phyloP scores from a whole-genome alignment of 1,140 invertebrate genomes.

The Trichonephila clavata region DNA sequence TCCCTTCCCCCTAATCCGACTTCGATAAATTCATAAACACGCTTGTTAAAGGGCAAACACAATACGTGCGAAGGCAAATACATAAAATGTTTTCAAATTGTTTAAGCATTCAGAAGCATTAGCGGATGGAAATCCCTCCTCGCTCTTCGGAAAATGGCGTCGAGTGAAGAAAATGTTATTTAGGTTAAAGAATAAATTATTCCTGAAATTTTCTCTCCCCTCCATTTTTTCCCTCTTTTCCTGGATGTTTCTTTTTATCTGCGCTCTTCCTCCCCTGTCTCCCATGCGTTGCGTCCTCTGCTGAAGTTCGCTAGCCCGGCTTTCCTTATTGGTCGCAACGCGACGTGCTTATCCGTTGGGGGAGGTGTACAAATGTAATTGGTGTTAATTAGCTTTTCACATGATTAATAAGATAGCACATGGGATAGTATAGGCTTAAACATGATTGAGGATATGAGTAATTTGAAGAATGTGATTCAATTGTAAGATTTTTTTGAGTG shows the following conservation, averaged over 20 bases:
- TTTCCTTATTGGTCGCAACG: slow-evolving; percentile 62
- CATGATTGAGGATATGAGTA: no score
- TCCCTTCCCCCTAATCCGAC: slow-evolving; percentile 16
- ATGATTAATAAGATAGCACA: not conserved
- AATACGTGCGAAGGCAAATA: slow-evolving; percentile 55
- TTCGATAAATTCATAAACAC: slow-evolving; percentile 73
- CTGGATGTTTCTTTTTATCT: slow-evolving; percentile 53
- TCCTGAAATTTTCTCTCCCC: slow-evolving; percentile 65
- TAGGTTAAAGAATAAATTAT: slow-evolving; percentile 77
- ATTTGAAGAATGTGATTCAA: no score
- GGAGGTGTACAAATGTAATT: not conserved
- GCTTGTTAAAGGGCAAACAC: slow-evolving; percentile 62
- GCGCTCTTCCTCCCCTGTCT: not conserved
- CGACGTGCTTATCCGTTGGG: slow-evolving; percentile 22
- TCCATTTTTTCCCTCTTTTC: slow-evolving; percentile 33
- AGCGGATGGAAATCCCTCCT: slow-evolving; percentile 47
- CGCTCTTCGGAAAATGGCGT: slow-evolving; percentile 24
- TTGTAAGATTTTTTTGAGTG: no score
- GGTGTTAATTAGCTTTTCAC: not conserved
- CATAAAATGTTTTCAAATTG: slow-evolving; percentile 76
- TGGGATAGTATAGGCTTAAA: no score
- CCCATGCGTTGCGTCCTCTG: not conserved
- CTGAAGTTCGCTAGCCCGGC: slow-evolving; percentile 41
- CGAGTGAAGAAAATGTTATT: slow-evolving; percentile 75
- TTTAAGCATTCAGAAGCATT: slow-evolving; percentile 69